Conservation (phyloP, 2,888 invertebrate species). For the Pammene fasciana region DNA sequence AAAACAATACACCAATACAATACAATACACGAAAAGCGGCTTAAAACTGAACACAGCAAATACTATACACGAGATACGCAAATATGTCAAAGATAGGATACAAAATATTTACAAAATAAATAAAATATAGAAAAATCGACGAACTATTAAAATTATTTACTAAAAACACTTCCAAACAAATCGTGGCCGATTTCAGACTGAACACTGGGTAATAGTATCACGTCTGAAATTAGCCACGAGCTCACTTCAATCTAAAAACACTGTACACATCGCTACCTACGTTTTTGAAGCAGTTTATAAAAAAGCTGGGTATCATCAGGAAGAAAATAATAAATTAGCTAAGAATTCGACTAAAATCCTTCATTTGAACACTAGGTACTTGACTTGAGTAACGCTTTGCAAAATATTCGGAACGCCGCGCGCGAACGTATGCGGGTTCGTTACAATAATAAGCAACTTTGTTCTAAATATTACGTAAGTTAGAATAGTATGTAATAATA, state of each 20-base stretch:
- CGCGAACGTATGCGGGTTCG: slow-evolving; percentile 43
- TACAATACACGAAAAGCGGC: slow-evolving; percentile 44
- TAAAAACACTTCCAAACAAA: slow-evolving; percentile 27
- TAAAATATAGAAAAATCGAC: slow-evolving; percentile 12
- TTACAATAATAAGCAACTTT: slow-evolving; percentile 34
- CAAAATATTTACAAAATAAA: slow-evolving; percentile 32
- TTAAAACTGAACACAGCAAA: slow-evolving; percentile 24
- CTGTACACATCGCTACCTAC: slow-evolving; percentile 37
- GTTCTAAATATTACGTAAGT: slow-evolving; percentile 40
- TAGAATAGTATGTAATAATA: slow-evolving; percentile 18
- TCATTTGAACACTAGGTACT: slow-evolving; percentile 45
- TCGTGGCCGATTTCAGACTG: slow-evolving; percentile 34
- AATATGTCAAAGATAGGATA: slow-evolving; percentile 13
- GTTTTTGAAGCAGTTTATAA: slow-evolving; percentile 43
- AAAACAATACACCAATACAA: slow-evolving; percentile 35
- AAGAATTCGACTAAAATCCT: slow-evolving; percentile 30
- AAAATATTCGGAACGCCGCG: slow-evolving; percentile 42
- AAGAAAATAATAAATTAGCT: slow-evolving; percentile 7
- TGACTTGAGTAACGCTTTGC: slow-evolving; percentile 44
- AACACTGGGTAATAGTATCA: slow-evolving; percentile 20
- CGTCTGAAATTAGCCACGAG: slow-evolving; percentile 38
- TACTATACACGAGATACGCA: slow-evolving; percentile 19
- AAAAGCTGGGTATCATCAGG: slow-evolving; percentile 38
- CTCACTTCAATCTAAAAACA: slow-evolving; percentile 25
- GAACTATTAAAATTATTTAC: slow-evolving; percentile 22